Evolutionary conservation across 2,797 vertebrate genomes (phyloP), one percentile per base, ranked within the genome.

Genomic region (Thalassophryne amazonica): DNA sequence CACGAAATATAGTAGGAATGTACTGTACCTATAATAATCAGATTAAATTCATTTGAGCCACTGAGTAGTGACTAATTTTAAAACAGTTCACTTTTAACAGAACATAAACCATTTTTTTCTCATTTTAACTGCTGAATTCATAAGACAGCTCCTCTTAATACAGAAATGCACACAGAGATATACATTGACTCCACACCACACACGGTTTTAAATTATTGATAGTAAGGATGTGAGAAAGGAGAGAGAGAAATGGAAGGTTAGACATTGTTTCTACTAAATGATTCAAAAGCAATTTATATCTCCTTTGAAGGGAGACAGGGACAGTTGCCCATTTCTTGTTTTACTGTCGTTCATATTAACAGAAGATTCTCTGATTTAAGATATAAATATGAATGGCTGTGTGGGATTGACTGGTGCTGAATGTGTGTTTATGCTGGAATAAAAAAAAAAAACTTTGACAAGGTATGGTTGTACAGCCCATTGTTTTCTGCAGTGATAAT

Each of bases 231-330:
- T 60, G 42, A 60, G 38, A 16, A 40, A 43, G 19, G 10, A 37
- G 30, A 25, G 41, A 36, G 28, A 49, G 51, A 54, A 60, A 49
- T 33, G 53, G 52, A 58, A 57, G 58, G 57, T 69, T 69, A 41
- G 51, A 51, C 56, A 51, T 45, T 73, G 68, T 61, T 69, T 77
- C 71, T 60, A 45, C 25, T 78, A 75, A 84, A 79, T 79, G 60
- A 76, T 78, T 78, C 40, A 78, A 64, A 52, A 41, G 60, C 63
- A 64, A 66, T 69, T 58, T 72, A 62, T 79, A 81, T 71, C 47
- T 60, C 46, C 63, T 66, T 60, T 41, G 50, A 46, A 29, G 54
- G 37, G 20, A 56, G 40, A 47, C 24, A 20, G 23, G 23, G 33
- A 18, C 27, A 52, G 43, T 42, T 35, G 29, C 41, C 33, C 18